phyloP scores from a whole-genome alignment of 2,888 invertebrate species.

The Parnassius apollo region DNA sequence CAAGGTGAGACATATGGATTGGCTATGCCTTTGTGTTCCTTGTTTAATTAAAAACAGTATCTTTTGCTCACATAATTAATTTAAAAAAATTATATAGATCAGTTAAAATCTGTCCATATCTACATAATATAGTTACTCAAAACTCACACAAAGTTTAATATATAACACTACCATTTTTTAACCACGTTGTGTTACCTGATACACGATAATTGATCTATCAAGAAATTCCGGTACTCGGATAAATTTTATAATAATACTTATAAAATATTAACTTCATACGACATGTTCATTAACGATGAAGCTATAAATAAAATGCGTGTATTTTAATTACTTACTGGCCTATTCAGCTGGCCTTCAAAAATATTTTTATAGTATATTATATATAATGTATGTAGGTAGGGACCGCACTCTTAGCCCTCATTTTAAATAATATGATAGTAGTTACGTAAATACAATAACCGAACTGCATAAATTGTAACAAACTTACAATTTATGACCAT shows the following conservation, averaged over 20 bases:
- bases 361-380: too few species aligned
- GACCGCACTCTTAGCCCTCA: too few species aligned
- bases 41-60: too few species aligned
- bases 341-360: neutral
- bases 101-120: neutral
- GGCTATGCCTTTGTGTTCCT: too few species aligned
- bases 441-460: too few species aligned
- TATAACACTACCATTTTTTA: neutral
- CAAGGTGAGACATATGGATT: too few species aligned
- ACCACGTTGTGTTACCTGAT: neutral
- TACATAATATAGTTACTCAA: neutral
- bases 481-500: too few species aligned
- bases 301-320: slow-evolving; percentile 18
- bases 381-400: too few species aligned
- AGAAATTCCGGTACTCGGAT: slow-evolving; percentile 10
- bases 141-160: neutral
- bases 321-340: slow-evolving; percentile 23
- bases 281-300: slow-evolving; percentile 20
- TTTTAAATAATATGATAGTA: too few species aligned
- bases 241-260: slow-evolving; percentile 15
- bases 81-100: too few species aligned
- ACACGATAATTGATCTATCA: slow-evolving; percentile 22
- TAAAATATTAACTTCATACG: slow-evolving; percentile 22
- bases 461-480: too few species aligned
- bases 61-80: too few species aligned